phyloP scores from a whole-genome alignment of 2,113 vertebrate genomes.

The Grantiella picta region DNA sequence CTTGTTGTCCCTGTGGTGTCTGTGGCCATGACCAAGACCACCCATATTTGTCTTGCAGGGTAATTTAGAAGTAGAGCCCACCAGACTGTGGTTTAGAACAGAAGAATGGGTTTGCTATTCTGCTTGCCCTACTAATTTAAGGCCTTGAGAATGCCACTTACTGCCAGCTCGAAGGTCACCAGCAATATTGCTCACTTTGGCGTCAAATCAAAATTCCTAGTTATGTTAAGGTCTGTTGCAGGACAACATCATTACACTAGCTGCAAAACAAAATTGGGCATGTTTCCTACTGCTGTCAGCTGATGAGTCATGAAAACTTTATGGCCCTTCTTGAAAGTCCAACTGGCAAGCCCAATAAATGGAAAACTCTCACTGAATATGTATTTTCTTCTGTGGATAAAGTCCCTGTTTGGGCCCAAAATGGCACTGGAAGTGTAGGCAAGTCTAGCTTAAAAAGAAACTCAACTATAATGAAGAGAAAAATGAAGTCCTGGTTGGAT shows the following conservation, averaged over 20 bases:
- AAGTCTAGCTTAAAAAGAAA: not conserved
- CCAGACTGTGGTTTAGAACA: conserved; percentile 4
- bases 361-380: not conserved
- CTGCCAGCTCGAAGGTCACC: conserved; percentile 57
- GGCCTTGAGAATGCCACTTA: conserved; percentile 67
- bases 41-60: not conserved
- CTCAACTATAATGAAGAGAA: not conserved
- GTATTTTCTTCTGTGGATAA: not conserved
- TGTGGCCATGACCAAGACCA: not conserved
- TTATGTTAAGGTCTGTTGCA: conserved; percentile 52
- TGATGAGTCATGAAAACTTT: conserved; percentile 40
- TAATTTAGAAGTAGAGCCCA: conserved; percentile 29
- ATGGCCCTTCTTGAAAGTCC: conserved; percentile 15
- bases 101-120: conserved; percentile 45
- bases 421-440: not conserved
- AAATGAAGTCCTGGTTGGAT: not conserved
- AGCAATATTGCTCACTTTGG: conserved; percentile 62
- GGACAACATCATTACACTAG: conserved; percentile 49
- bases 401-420: not conserved
- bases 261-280: conserved; percentile 50
- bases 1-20: not conserved
- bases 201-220: conserved; percentile 55
- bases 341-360: not conserved
- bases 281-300: conserved; percentile 35
- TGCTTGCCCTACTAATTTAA: conserved; percentile 57